Evolutionary conservation across 1,140 invertebrate species (phyloP), one percentile per base, ranked within the genome.

Genomic region (Brachystomella parvula): DNA sequence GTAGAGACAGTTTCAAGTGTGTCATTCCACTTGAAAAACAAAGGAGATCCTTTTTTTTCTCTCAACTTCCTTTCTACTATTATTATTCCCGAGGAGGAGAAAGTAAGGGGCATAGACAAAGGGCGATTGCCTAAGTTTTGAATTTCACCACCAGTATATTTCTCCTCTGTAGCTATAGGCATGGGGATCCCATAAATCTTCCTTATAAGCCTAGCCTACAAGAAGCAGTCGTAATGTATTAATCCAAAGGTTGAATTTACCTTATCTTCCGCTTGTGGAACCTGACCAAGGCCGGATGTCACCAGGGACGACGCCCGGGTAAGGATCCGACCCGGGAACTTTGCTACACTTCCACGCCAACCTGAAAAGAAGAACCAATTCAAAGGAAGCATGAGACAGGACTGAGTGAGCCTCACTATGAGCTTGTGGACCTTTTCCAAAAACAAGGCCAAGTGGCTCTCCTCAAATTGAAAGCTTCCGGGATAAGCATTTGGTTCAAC

Each of bases 271-370:
- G 60, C 68, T 47, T 72, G 68, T 21, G 32, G 21, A n/a, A 53
- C 47, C 29, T 47, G 15, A 44, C 71, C 71, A 28, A 69, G 64
- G 32, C 64, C 62, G 47, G 71, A 64, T 33, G 66, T 53, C 17
- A 72, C 71, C 30, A 73, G 64, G 39, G 68, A 64, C 3, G 71
- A 68, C 9, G 71, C 71, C 56, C 69, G 53, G 39, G 61, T 70
- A n/a, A 72, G 47, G 29, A 73, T 70, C 61, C 71, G 68, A 9
- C 67, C 69, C 3, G 71, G 64, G 30, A 72, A 53, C 35, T 57
- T 65, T 31, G 71, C 61, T 15, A 70, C 71, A 2, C 65, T 64
- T 21, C 68, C 71, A 49, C 61, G 59, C 65, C 68, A 68, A 57
- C 32, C 71, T 72, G 49, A 2, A 61, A 67, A 31, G 21, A 47